Conservation (phyloP, 2,888 invertebrate species). For the Ashinkailepas kermadecensis region DNA sequence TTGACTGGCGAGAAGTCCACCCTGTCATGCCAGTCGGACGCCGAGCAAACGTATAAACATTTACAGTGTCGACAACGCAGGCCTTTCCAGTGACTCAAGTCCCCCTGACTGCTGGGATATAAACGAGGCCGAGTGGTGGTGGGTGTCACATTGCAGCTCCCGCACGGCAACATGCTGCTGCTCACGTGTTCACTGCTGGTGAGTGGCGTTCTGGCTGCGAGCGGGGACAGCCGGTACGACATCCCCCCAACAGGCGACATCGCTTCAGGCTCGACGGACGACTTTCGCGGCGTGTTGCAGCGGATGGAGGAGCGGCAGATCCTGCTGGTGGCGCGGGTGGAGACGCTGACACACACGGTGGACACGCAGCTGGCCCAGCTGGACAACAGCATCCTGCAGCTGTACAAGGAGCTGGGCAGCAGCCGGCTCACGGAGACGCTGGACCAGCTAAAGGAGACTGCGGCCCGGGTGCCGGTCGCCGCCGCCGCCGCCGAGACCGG, state of each 20-base stretch:
- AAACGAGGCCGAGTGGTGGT: too few relatives aligned
- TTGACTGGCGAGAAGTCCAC: too few relatives aligned
- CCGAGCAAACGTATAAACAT: too few relatives aligned
- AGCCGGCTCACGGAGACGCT: neutral
- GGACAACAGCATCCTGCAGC: conserved; percentile 6
- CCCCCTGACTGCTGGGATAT: too few relatives aligned
- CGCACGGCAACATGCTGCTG: neutral
- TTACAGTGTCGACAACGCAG: too few relatives aligned
- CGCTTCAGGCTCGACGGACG: neutral
- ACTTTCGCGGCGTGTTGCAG: neutral
- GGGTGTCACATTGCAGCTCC: too few relatives aligned
- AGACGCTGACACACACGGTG: neutral
- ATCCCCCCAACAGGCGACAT: neutral
- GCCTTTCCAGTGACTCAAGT: too few relatives aligned
- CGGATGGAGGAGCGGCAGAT: conserved; percentile 1
- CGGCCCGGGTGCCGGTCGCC: neutral
- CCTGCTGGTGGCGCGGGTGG: neutral
- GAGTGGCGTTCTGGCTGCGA: neutral
- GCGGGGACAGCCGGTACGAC: neutral
- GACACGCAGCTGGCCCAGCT: conserved; percentile 5
- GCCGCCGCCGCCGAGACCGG: neutral
- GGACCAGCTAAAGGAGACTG: neutral
- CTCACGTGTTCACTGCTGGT: neutral
- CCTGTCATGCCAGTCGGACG: too few relatives aligned
- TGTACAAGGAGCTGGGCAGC: conserved; percentile 8